These are phyloP conservation scores for Drosophila mauritiana DNA, from an alignment of 1,140 invertebrate species.

Conservation along the genomic window DNA sequence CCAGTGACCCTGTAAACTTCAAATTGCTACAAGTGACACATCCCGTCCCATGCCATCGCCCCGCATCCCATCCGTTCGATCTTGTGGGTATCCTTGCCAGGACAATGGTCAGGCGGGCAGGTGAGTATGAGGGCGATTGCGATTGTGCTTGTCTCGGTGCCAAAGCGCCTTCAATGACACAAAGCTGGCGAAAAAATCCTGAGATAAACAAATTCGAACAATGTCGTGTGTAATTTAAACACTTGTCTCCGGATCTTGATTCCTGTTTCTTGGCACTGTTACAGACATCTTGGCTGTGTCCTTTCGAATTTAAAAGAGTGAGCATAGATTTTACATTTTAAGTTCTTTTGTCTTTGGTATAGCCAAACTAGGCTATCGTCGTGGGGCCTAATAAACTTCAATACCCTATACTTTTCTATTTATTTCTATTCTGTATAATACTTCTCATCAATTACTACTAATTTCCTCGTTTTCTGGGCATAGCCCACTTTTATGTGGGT, in stretches of 20 bases:
- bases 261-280: slow-evolving; percentile 14
- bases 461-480: slow-evolving; percentile 2
- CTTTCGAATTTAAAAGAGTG: neutral
- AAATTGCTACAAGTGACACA: slow-evolving; percentile 74
- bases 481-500: slow-evolving; percentile 38
- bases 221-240: slow-evolving; percentile 46
- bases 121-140: slow-evolving; percentile 20
- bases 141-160: slow-evolving; percentile 3
- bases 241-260: slow-evolving; percentile 24
- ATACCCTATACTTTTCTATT: too few species aligned
- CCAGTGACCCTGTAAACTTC: slow-evolving; percentile 80
- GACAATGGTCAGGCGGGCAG: slow-evolving; percentile 48
- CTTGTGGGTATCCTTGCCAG: slow-evolving; percentile 9
- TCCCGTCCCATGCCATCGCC: neutral
- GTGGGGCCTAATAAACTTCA: too few species aligned
- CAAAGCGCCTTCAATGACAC: slow-evolving; percentile 19
- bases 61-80: neutral
- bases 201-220: slow-evolving; percentile 47
- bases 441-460: neutral
- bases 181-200: slow-evolving; percentile 39
- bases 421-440: too few species aligned
- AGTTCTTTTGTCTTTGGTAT: neutral
- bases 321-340: neutral
- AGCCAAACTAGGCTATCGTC: neutral
- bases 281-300: neutral